Percentiles rank a stretch among this genome's conserved stretches.
phyloP scores from a whole-genome alignment of 2,888 invertebrate genomes.

The Limulus polyphemus region DNA sequence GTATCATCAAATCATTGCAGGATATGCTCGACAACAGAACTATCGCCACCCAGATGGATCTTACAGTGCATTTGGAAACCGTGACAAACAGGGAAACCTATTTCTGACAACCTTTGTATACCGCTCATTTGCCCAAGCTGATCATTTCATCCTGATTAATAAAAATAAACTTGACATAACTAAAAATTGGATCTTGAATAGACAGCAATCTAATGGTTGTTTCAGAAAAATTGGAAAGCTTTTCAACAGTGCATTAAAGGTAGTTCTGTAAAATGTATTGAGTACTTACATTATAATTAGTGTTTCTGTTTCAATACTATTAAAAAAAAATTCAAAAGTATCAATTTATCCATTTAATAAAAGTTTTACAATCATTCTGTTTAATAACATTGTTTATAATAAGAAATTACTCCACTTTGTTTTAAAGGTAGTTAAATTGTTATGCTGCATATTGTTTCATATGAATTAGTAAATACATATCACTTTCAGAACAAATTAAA shows the following conservation, averaged over 20 bases:
- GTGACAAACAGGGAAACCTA: slow-evolving; percentile 51
- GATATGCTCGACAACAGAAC: slow-evolving; percentile 63
- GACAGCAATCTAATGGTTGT: slow-evolving; percentile 63
- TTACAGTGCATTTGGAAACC: slow-evolving; percentile 62
- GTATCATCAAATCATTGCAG: slow-evolving; percentile 36
- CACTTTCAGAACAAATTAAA: no score
- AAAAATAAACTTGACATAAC: slow-evolving; percentile 40
- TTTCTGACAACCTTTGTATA: slow-evolving; percentile 67
- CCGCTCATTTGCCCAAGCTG: slow-evolving; percentile 42
- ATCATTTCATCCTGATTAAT: slow-evolving; percentile 45
- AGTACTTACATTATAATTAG: slow-evolving; percentile 37
- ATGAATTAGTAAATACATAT: no score
- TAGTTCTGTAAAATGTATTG: slow-evolving; percentile 26
- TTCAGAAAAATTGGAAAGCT: slow-evolving; percentile 54
- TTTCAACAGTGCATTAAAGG: slow-evolving; percentile 49
- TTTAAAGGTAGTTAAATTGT: no score
- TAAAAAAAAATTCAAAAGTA: no score
- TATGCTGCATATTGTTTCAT: no score
- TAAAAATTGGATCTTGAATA: slow-evolving; percentile 49
- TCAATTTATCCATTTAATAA: no score
- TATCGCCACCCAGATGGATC: slow-evolving; percentile 63
- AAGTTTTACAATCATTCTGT: no score
- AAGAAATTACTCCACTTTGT: no score
- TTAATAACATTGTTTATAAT: no score
- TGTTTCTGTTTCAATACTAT: no score